Conservation (phyloP, 2,113 vertebrate genomes). For the Zapus hudsonius region DNA sequence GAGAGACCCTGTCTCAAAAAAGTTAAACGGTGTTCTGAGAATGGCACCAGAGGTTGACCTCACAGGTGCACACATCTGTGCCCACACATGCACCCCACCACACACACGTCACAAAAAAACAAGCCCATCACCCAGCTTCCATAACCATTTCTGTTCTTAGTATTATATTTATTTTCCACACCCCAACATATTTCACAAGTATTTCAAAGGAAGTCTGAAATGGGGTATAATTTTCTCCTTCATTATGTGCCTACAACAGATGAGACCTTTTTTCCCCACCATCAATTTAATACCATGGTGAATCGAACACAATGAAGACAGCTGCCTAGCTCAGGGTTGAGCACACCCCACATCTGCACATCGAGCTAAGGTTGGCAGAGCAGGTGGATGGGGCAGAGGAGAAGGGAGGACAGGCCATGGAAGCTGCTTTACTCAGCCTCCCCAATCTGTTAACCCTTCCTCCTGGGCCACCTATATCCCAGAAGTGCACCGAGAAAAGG, state of each 20-base stretch:
- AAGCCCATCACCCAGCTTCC: rapidly evolving
- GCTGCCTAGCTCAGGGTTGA: neutral
- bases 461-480: neutral
- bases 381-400: neutral
- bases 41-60: no score
- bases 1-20: no score
- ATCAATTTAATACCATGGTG: neutral
- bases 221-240: neutral
- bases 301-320: neutral
- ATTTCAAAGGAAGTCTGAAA: neutral
- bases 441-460: neutral
- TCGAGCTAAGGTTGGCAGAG: neutral
- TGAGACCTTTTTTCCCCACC: neutral
- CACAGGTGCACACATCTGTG: no score
- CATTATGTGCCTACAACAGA: neutral
- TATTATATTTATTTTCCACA: neutral
- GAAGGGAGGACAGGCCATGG: rapidly evolving
- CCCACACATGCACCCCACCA: no score
- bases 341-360: neutral
- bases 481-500: neutral
- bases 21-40: no score
- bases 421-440: no score
- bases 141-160: neutral
- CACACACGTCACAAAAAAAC: no score
- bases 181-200: no score